Percentiles rank a stretch among this genome's conserved stretches.
Conservation (phyloP, 2,797 vertebrate species). For the Anguilla anguilla region DNA sequence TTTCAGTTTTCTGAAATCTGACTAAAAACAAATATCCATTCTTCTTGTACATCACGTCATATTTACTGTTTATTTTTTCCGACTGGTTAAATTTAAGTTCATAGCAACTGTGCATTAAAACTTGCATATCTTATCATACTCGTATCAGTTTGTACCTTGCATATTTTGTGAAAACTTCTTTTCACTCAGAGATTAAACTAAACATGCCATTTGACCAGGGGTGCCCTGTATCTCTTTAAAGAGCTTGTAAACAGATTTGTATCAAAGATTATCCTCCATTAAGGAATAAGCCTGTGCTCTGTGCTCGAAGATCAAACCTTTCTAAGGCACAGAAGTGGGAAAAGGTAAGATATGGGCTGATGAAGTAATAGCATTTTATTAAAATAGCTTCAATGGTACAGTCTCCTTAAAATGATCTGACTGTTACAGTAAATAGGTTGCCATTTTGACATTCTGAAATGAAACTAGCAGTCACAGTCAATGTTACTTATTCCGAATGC, state of each 20-base stretch:
- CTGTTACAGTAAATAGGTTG: background rate
- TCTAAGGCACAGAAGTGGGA: background rate
- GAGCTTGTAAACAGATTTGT: background rate
- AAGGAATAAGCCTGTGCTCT: background rate
- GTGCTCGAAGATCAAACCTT: background rate
- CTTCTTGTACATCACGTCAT: background rate
- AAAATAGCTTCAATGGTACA: background rate
- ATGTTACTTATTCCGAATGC: background rate
- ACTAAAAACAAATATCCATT: background rate
- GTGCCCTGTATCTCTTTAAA: background rate
- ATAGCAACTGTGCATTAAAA: too few species aligned
- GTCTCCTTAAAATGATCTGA: background rate
- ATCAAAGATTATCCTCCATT: background rate
- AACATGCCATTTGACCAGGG: too few species aligned
- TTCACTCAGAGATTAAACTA: too few species aligned
- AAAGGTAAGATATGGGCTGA: background rate
- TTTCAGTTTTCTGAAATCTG: background rate
- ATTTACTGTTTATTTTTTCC: background rate
- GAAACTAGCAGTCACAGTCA: background rate
- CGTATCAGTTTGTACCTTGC: too few species aligned
- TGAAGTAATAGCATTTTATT: background rate
- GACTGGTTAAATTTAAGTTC: too few species aligned
- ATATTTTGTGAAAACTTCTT: too few species aligned
- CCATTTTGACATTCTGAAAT: background rate
- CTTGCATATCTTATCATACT: too few species aligned